A percentile compares a stretch with the other conserved stretches of the same genome.
These are phyloP conservation scores for Ranitomeya imitator DNA, from an alignment of 2,113 vertebrate species.

Conservation along the genomic window DNA sequence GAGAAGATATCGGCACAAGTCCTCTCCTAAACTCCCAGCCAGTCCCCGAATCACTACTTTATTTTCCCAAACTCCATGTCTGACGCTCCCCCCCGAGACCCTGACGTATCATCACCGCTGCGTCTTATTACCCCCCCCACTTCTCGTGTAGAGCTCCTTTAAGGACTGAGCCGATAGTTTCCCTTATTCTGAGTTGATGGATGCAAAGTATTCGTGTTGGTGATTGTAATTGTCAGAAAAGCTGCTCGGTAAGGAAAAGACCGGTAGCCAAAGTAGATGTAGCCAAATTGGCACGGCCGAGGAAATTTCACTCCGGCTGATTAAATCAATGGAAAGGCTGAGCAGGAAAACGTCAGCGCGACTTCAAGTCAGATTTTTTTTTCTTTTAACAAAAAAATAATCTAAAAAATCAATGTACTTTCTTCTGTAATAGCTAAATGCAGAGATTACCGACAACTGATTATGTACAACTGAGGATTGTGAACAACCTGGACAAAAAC, in stretches of 20 bases:
- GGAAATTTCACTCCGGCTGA: conserved; percentile 44
- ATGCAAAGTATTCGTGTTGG: neutral
- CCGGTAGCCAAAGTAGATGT: conserved; percentile 32
- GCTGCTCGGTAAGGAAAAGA: conserved; percentile 36
- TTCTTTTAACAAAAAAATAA: neutral
- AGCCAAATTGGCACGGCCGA: conserved; percentile 27
- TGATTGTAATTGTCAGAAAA: conserved; percentile 49
- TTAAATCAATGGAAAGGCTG: conserved; percentile 52
- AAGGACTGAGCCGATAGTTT: neutral
- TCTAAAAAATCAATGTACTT: neutral
- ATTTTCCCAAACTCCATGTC: no score
- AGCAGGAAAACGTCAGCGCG: conserved; percentile 16
- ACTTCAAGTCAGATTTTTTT: conserved; percentile 35
- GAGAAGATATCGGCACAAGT: no score
- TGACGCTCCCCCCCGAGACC: no score
- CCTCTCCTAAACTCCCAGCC: no score
- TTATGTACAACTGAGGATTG: neutral
- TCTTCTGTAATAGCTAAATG: conserved; percentile 1
- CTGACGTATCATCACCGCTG: no score
- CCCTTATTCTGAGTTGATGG: conserved; percentile 35
- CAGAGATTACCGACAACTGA: conserved; percentile 8
- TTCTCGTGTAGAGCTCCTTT: neutral
- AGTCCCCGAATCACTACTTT: no score
- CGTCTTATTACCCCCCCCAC: no score
- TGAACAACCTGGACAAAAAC: no score